These are phyloP conservation scores for Paramuricea clavata DNA, from an alignment of 92 coral and sea anemone species.

Conservation along the genomic window DNA sequence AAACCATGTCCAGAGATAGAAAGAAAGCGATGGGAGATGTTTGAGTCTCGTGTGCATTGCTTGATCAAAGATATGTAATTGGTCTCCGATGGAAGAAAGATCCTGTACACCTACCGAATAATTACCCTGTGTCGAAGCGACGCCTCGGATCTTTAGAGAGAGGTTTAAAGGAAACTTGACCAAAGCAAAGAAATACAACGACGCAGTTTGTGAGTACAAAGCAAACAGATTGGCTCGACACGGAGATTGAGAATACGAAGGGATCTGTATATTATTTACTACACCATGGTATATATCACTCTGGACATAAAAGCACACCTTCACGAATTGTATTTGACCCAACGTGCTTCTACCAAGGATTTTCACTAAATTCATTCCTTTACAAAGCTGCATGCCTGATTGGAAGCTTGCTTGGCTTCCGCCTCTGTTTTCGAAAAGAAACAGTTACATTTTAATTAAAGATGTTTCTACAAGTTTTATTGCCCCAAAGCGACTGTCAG, in stretches of 20 bases:
- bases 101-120: constrained; percentile 43
- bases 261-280: background rate
- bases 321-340: constrained; percentile 55
- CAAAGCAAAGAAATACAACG: background rate
- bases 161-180: constrained; percentile 9
- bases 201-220: background rate
- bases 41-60: constrained; percentile 33
- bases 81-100: constrained; percentile 25
- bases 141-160: constrained; percentile 37
- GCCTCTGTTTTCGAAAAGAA: constrained; percentile 28
- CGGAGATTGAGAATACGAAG: background rate
- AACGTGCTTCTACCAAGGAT: constrained; percentile 44
- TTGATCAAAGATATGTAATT: constrained; percentile 24
- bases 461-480: constrained; percentile 58
- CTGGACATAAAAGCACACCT: background rate
- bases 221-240: background rate
- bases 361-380: constrained; percentile 51
- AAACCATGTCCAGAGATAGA: constrained; percentile 36
- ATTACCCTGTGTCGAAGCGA: constrained; percentile 40
- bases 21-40: constrained; percentile 39
- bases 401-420: background rate
- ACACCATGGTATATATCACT: background rate
- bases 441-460: constrained; percentile 47
- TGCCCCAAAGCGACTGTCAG: constrained; percentile 33
- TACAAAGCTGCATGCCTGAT: background rate